Evolutionary conservation across 2,113 vertebrate genomes (phyloP), one percentile per base, ranked within the genome.

Genomic region (Anolis sagrei): DNA sequence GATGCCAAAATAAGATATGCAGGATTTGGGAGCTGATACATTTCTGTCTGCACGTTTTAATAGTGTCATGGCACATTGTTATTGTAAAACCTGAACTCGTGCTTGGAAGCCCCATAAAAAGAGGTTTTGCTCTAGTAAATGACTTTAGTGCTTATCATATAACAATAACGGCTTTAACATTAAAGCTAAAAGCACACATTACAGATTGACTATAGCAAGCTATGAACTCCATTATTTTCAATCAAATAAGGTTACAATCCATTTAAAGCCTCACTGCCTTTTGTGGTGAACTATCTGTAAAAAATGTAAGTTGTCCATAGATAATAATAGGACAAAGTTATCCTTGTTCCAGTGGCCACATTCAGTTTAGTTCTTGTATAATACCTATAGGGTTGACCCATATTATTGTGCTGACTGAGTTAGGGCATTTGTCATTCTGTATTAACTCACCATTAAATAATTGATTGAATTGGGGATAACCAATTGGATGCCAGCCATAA

Each of bases 131-230:
- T 49, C 54, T 49, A 64, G n/a, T 10, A 74, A 86, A 73, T 34
- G 29, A 19, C 82, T 92, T 66, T 72, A 87, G 87, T 89, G 86
- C 74, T 73, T 91, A 90, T 90, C 84, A 82, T 74, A 83, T 84
- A 66, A 49, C 2, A 70, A 54, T 58, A 76, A 84, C 74, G 44
- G 87, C 23, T 79, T 61, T 83, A 87, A 90, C 82, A 7, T 88
- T 83, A 87, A 29, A 25, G 82, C 72, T 83, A 86, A 91, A 90
- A 86, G 36, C 6, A 85, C 84, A 82, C n/a, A 18, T 84, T 89
- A 92, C 18, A 79, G 79, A 16, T 89, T 90, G 18, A 86, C 18
- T 36, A 82, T n/a, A 54, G 85, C 68, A 78, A 34, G 78, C 69
- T 25, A 4, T 70, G 48, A 79, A 75, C 89, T 82, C 81, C 86